Base-by-base conservation (phyloP, 1,140 invertebrate species). In the Papilio dardanus region DNA sequence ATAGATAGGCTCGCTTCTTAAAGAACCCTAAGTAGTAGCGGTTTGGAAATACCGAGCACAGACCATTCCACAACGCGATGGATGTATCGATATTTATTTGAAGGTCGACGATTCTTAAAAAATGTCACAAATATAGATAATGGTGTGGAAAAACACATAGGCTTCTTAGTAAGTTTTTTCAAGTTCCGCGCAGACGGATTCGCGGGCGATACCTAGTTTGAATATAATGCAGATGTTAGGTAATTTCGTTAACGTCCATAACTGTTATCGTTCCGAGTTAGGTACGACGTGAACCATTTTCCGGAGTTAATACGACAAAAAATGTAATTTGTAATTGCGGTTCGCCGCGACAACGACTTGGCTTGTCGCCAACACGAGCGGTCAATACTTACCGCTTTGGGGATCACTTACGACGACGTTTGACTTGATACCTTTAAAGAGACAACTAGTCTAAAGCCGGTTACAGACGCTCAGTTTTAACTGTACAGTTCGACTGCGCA, bases 321-420 rank as follows among this genome's bases (percentile, higher is more conserved):
- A 58, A 58, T 28, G 24, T 28, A 62, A 62, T 62, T 62, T 62
- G 54, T 62, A 62, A 62, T 62, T 62, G 54, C 54, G 54, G 54
- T 62, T 14, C 24, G 24, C 54, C 24, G 19, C 54, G 50, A 54
- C 50, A 62, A 28, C 54, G 54, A 24, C 54, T 62, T 62, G 54
- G 54, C 54, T 14, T 62, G 54, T 62, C 21, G 54, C 54, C 54
- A 62, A 28, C 21, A 14, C 24, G 14, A 28, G 21, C 54, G 54
- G 54, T 62, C 54, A 62, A 62, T 62, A 62, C 54, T 62, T 24
- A 62, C 24, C 24, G 54, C 54, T 62, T 28, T 28, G 54, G 54
- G 8, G 24, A 28, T 28, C 21, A 62, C 10, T 62, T 14, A 1
- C 54, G 30, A 62, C 28, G 54, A 21, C 54, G 24, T 62, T 62